phyloP scores from a whole-genome alignment of 2,113 vertebrate genomes.

The Saiga tatarica region DNA sequence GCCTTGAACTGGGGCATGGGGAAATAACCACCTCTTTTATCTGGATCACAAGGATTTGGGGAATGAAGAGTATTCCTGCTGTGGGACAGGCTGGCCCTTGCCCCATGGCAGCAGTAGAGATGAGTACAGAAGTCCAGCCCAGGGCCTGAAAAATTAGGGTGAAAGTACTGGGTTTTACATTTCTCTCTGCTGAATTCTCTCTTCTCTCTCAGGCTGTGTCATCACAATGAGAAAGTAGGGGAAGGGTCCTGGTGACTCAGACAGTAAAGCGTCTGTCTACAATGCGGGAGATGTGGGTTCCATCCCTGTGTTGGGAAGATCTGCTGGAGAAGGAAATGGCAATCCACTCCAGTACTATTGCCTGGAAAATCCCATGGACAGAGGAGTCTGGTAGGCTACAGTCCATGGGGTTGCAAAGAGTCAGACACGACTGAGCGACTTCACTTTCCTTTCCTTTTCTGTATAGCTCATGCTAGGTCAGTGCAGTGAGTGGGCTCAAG shows the following conservation, averaged over 20 bases:
- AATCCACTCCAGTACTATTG: no score
- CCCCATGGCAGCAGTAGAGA: background rate
- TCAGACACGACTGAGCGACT: no score
- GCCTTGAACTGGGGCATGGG: background rate
- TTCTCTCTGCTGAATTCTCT: conserved; percentile 41
- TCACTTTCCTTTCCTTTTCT: background rate
- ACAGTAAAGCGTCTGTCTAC: no score
- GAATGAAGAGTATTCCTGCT: background rate
- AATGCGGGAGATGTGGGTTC: no score
- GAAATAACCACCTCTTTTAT: background rate
- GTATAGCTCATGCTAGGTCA: background rate
- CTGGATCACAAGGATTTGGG: background rate
- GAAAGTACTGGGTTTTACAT: background rate
- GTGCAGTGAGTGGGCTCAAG: background rate
- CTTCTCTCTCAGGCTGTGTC: background rate
- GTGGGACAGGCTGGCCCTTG: background rate
- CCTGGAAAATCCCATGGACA: no score
- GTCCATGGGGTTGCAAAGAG: no score
- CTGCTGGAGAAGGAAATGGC: no score
- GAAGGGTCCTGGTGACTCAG: background rate
- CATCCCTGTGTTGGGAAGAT: no score
- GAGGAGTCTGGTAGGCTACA: no score
- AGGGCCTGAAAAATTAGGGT: background rate
- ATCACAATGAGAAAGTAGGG: background rate
- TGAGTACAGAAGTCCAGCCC: background rate